Percentiles rank a stretch among this genome's conserved stretches.
Conservation (phyloP, 2,113 vertebrate species). For the Malurus elegans region DNA sequence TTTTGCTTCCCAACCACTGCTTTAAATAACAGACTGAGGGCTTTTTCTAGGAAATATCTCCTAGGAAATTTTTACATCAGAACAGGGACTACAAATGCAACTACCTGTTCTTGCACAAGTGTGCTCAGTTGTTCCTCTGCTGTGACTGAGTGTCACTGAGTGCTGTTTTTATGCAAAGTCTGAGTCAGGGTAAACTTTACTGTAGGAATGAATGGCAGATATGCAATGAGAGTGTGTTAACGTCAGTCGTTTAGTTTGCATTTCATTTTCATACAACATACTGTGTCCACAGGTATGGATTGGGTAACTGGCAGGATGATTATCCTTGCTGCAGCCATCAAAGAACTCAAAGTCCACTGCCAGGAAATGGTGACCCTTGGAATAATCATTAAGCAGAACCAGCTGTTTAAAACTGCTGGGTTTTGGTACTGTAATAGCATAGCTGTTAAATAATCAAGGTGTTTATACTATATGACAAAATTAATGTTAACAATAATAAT, state of each 20-base stretch:
- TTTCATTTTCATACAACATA: background rate
- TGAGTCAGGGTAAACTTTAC: background rate
- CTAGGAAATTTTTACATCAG: background rate
- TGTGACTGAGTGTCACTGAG: background rate
- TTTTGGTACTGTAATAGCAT: background rate
- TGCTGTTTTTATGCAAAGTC: accelerated
- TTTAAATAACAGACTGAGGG: background rate
- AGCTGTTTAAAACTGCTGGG: background rate
- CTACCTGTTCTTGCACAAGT: background rate
- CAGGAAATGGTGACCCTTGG: background rate
- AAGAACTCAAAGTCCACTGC: background rate
- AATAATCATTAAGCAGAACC: background rate
- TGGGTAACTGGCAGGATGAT: background rate
- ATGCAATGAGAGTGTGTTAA: background rate
- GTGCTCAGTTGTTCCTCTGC: background rate
- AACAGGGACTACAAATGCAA: background rate
- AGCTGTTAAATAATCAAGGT: background rate
- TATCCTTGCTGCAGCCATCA: background rate
- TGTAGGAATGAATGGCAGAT: background rate
- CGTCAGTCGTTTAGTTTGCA: background rate
- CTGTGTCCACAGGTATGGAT: accelerated
- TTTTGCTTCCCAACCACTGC: background rate
- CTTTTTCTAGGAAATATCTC: background rate
- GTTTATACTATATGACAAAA: background rate
- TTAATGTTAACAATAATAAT: background rate